Evolutionary conservation across 2,113 vertebrate species (phyloP).

Genomic region (Clupea harengus): DNA sequence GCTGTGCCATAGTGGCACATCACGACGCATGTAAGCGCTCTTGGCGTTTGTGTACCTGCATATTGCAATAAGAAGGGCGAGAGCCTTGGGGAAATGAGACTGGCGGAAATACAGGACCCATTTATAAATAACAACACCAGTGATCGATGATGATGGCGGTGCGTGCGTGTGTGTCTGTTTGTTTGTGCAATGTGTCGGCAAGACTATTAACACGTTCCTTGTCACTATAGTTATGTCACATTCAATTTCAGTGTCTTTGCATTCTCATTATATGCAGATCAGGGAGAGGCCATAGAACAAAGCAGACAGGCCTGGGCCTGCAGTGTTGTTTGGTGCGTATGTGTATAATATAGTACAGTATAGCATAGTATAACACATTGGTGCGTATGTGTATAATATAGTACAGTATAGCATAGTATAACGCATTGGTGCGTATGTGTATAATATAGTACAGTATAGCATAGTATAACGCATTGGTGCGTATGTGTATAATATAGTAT

Average conservation of each 20-base stretch:
- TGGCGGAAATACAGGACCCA: neutral
- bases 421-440: neutral
- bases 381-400: neutral
- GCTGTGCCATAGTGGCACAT: too few species aligned
- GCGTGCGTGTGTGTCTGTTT: neutral
- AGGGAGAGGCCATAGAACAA: neutral
- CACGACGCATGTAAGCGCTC: neutral
- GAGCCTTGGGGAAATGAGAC: neutral
- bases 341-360: neutral
- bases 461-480: neutral
- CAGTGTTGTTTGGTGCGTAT: neutral
- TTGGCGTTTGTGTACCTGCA: neutral
- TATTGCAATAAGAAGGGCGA: neutral
- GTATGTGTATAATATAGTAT: too few species aligned
- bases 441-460: neutral
- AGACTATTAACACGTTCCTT: neutral
- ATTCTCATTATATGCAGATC: neutral
- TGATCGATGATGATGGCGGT: neutral
- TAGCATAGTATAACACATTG: neutral
- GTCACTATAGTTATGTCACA: neutral
- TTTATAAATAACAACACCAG: neutral
- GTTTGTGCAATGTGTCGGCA: neutral
- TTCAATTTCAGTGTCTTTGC: neutral
- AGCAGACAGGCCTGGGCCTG: neutral
- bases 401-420: too few species aligned